Percentiles rank a stretch among this genome's conserved stretches.
Conservation (phyloP, 2,113 vertebrate genomes). For the Alosa alosa region DNA sequence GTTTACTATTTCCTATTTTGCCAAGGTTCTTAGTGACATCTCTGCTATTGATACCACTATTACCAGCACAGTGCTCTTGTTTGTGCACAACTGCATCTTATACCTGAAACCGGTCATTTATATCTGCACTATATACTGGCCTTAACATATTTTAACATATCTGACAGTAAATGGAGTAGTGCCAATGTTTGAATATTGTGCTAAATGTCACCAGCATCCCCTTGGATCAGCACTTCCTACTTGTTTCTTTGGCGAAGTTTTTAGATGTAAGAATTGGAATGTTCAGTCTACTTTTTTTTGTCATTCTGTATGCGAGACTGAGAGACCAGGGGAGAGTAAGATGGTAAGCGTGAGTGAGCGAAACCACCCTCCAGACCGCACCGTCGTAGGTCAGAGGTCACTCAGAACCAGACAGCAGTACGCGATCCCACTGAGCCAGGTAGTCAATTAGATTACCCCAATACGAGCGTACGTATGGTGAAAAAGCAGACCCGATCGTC, state of each 20-base stretch:
- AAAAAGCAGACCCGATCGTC: constrained; percentile 45
- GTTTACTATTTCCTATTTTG: background rate
- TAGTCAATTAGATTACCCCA: constrained; percentile 43
- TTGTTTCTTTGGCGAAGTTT: background rate
- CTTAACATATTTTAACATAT: background rate
- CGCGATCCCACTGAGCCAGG: constrained; percentile 31
- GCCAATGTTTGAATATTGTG: background rate
- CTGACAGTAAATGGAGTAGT: background rate
- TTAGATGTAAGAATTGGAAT: background rate
- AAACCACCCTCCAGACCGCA: background rate
- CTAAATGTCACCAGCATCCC: background rate
- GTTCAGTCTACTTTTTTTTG: background rate
- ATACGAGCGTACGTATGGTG: constrained; percentile 18
- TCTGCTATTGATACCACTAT: background rate
- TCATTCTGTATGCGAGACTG: background rate
- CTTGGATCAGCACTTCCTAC: background rate
- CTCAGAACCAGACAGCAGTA: constrained; percentile 16
- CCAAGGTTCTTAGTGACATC: background rate
- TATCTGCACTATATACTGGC: too few species aligned
- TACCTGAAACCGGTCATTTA: background rate
- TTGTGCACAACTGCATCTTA: background rate
- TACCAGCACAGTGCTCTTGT: background rate
- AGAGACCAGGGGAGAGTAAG: background rate
- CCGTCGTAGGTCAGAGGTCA: background rate
- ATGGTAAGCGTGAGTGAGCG: background rate